Evolutionary conservation across 1,140 invertebrate genomes (phyloP).

Genomic region (Protaetia brevitarsis): DNA sequence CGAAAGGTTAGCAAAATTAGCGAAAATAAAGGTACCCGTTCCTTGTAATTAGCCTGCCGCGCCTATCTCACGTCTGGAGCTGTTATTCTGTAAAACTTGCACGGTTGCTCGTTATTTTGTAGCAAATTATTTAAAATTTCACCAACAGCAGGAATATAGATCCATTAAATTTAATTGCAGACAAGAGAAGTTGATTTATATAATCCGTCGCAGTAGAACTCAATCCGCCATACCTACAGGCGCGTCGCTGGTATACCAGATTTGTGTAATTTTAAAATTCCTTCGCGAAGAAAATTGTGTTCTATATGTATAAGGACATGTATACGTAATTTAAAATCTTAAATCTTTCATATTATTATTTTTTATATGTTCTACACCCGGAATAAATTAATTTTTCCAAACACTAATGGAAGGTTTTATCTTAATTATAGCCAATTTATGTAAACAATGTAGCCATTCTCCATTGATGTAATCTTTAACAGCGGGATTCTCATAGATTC

Average conservation of each 20-base stretch:
- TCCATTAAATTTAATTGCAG: constrained; percentile 17
- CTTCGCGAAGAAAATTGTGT: not conserved
- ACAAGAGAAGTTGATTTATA: constrained; percentile 13
- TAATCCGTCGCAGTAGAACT: not conserved
- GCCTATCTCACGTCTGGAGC: not conserved
- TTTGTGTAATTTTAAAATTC: not conserved
- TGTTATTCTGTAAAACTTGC: not conserved
- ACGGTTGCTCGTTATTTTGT: constrained; percentile 11
- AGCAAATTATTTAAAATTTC: constrained; percentile 17
- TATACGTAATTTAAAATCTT: not conserved
- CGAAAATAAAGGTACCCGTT: constrained; percentile 11
- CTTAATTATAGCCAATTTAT: constrained; percentile 3
- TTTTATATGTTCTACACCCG: not conserved
- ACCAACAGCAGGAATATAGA: constrained; percentile 9
- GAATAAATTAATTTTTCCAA: not conserved
- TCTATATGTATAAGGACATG: not conserved
- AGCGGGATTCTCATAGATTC: not conserved
- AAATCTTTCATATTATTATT: not conserved
- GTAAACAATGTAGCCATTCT: not conserved
- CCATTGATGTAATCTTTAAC: not conserved
- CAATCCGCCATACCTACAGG: not conserved
- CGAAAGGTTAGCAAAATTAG: constrained; percentile 18
- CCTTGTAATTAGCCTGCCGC: constrained; percentile 10
- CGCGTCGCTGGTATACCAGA: not conserved
- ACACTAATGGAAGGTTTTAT: not conserved